A percentile compares a stretch with the other conserved stretches of the same genome.
Evolutionary conservation across 2,797 vertebrate species (phyloP).

Genomic region (Taeniopygia guttata): DNA sequence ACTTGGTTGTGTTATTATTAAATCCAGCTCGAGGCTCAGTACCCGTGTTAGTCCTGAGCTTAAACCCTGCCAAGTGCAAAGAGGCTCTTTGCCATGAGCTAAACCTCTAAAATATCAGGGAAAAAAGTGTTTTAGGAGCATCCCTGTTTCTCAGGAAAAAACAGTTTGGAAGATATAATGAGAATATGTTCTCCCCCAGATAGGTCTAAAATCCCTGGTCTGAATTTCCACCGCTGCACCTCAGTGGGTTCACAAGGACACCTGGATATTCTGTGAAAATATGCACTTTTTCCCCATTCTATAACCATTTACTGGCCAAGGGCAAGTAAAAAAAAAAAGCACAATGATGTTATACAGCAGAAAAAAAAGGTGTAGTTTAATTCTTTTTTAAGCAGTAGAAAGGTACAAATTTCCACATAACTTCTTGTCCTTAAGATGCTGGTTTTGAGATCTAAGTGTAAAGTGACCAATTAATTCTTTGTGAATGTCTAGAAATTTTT

Average conservation of each 20-base stretch:
- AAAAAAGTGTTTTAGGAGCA: background rate
- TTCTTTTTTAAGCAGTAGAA: background rate
- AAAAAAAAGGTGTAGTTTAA: fast-evolving
- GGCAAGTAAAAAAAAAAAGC: background rate
- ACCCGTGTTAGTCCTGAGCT: background rate
- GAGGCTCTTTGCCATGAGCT: background rate
- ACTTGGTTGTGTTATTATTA: background rate
- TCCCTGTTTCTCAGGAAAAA: background rate
- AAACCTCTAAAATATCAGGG: background rate
- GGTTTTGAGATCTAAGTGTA: background rate
- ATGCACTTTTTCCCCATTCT: fast-evolving
- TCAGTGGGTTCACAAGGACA: background rate
- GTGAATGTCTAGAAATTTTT: background rate
- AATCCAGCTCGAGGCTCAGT: background rate
- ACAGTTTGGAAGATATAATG: background rate
- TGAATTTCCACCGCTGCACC: background rate
- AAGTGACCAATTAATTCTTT: background rate
- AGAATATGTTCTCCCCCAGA: background rate
- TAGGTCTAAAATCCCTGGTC: background rate
- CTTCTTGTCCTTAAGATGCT: background rate
- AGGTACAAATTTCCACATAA: background rate
- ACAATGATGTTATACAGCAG: background rate
- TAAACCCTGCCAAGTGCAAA: background rate
- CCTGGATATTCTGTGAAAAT: background rate
- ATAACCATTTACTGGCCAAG: background rate